Conservation (phyloP, 2,113 vertebrate species). For the Tiliqua scincoides region DNA sequence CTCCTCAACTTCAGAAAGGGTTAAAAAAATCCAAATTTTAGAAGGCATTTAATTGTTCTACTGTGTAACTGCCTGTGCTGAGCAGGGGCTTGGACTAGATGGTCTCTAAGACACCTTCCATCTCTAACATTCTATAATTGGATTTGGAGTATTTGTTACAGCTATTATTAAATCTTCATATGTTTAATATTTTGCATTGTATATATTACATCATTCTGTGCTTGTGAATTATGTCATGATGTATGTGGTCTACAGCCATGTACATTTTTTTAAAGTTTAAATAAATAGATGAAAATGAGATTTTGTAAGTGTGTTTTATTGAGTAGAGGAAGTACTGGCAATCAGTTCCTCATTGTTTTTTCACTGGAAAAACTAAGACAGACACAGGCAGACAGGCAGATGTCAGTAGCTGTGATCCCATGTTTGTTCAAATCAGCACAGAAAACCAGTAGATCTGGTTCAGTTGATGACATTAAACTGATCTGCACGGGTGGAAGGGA, state of each 20-base stretch:
- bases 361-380: background rate
- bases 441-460: background rate
- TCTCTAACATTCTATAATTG: background rate
- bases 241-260: background rate
- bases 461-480: slow-evolving; percentile 4
- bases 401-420: background rate
- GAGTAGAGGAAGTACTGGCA: background rate
- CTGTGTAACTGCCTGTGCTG: background rate
- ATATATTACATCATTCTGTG: background rate
- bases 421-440: background rate
- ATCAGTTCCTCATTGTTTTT: background rate
- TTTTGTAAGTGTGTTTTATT: background rate
- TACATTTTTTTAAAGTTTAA: background rate
- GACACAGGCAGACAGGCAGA: background rate
- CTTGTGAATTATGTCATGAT: background rate
- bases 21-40: background rate
- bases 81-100: no score
- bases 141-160: background rate
- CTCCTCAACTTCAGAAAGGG: background rate
- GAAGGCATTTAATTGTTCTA: background rate
- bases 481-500: background rate
- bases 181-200: background rate
- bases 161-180: background rate
- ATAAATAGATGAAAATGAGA: no score
- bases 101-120: no score